Evolutionary conservation across 2,113 vertebrate genomes (phyloP).

Genomic region (Lophotis ruficrista): DNA sequence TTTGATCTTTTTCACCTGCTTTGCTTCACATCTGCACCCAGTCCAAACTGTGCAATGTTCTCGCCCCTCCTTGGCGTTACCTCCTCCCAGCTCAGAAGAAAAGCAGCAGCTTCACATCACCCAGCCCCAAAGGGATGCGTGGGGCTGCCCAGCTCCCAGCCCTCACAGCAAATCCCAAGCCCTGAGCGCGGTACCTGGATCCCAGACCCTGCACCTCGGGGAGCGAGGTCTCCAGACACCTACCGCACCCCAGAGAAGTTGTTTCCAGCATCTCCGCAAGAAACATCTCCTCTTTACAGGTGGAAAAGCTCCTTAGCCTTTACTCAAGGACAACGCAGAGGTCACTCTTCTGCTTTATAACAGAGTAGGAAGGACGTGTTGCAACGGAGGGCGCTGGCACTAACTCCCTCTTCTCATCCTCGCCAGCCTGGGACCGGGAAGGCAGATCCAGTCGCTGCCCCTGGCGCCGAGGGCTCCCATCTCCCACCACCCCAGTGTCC

Average conservation of each 20-base stretch:
- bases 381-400: neutral
- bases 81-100: neutral
- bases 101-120: neutral
- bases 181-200: neutral
- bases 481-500: neutral
- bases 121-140: neutral
- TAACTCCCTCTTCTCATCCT: rapidly evolving
- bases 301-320: neutral
- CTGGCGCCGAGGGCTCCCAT: rapidly evolving
- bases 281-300: neutral
- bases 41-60: neutral
- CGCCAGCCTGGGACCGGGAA: neutral
- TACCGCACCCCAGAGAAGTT: neutral
- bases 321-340: neutral
- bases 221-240: rapidly evolving
- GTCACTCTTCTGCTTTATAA: neutral
- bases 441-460: neutral
- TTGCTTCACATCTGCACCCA: neutral
- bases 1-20: neutral
- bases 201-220: rapidly evolving
- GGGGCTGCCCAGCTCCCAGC: neutral
- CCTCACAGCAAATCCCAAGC: too few relatives aligned
- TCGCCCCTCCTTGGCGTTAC: neutral
- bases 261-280: neutral
- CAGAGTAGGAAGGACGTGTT: rapidly evolving